Percentiles rank a stretch among this genome's conserved stretches.
These are phyloP conservation scores for Propithecus deckenii DNA, from an alignment of 2,797 vertebrate species.

Conservation along the genomic window DNA sequence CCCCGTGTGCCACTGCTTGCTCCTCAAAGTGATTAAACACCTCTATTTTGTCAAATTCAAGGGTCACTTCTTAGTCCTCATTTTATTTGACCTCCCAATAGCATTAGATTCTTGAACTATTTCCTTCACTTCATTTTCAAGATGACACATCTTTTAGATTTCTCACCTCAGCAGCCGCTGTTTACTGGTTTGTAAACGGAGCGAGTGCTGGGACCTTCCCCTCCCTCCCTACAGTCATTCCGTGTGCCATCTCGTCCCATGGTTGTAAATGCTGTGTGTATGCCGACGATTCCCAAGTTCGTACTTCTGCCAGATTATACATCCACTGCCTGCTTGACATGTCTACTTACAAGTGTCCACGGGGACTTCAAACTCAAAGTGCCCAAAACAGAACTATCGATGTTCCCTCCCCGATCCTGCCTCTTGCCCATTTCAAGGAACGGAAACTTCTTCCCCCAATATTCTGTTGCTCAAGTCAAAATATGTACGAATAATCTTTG, in stretches of 20 bases:
- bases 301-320: not conserved
- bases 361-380: not conserved
- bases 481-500: not conserved
- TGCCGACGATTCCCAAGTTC: not conserved
- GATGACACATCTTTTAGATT: not conserved
- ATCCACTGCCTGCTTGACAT: not conserved
- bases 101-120: not conserved
- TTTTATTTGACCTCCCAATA: not conserved
- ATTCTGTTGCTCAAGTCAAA: not conserved
- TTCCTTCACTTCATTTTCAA: not conserved
- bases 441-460: not conserved
- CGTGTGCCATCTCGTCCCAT: too few relatives aligned
- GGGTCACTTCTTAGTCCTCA: not conserved
- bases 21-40: not conserved
- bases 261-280: not conserved
- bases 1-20: not conserved
- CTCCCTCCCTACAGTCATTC: not conserved
- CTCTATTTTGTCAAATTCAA: slow-evolving; percentile 23
- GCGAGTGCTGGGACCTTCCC: not conserved
- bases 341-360: not conserved
- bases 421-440: not conserved
- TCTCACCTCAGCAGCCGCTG: not conserved
- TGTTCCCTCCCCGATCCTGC: not conserved
- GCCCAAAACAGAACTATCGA: not conserved
- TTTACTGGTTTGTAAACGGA: not conserved